Base-by-base conservation (phyloP, 2,888 invertebrate species). In the Metellina segmentata region DNA sequence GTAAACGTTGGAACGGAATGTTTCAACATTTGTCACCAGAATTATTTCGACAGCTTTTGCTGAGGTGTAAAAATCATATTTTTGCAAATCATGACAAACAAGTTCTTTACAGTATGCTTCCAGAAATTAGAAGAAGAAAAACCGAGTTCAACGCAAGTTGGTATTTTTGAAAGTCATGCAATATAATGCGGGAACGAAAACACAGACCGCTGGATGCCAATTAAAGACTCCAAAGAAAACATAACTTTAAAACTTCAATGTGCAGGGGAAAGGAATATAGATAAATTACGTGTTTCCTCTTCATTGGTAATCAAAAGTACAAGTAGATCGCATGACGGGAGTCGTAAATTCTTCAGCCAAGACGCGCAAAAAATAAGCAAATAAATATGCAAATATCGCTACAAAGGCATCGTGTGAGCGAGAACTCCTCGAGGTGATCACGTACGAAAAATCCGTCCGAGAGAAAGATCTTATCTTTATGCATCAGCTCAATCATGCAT, bases 401-500 rank as follows among this genome's bases (percentile, higher is more conserved):
- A 6, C 61, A 61, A 61, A 61, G 48, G 49, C 72, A 8, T 20
- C 34, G 19, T 52, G 70, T 79, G 61, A 52, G 49, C 8, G 5
- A 51, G 77, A 34, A 52, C 19, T 51, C 77, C 51, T 19, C 77
- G 51, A 61, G 79, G 79, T 81, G 81, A 48, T 53, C 85, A 75
- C 85, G 72, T 74, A 74, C 8, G n/a, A 75, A 48, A n/a, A 82
- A 81, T 52, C 74, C 51, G 51, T 78, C 19, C 11, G 52, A 48
- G 13, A 53, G 83, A 74, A n/a, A 61, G 85, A 75, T 86, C 78
- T 77, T 70, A 86, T 86, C 85, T 74, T 51, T 11, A 34, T 16
- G 85, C 74, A 85, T 85, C 77, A 9, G 74, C 20, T 70, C 78
- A 86, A 78, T 86, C 85, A 86, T 78, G 85, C 85, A 86, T 86